phyloP scores from a whole-genome alignment of 1,140 invertebrate genomes.

The Nasonia vitripennis region DNA sequence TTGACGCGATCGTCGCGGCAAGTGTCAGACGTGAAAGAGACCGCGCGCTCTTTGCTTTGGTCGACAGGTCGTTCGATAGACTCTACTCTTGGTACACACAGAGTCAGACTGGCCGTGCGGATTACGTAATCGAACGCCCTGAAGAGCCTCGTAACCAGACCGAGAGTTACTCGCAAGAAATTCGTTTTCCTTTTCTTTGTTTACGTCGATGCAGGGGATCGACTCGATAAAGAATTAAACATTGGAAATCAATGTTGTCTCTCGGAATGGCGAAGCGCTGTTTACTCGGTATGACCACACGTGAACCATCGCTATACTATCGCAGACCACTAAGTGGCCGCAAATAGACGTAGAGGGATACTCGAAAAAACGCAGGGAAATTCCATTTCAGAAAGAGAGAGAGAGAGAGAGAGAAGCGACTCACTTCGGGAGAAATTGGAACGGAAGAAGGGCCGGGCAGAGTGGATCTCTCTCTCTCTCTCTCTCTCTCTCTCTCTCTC shows the following conservation, averaged over 20 bases:
- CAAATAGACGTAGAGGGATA: not conserved
- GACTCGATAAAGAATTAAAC: not conserved
- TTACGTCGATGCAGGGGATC: too few species aligned
- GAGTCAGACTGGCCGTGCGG: not conserved
- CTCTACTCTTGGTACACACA: not conserved
- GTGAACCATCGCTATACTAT: not conserved
- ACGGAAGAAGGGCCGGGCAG: slow-evolving; percentile 4
- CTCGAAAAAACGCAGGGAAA: not conserved
- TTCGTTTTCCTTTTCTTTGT: not conserved
- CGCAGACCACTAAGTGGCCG: too few species aligned
- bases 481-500: too few species aligned
- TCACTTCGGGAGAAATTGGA: slow-evolving; percentile 15
- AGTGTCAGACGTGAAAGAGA: slow-evolving; percentile 11
- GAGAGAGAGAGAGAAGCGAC: not conserved
- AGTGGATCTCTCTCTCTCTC: not conserved
- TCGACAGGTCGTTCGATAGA: slow-evolving; percentile 1
- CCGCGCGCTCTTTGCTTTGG: not conserved
- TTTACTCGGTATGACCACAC: not conserved
- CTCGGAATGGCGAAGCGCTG: not conserved
- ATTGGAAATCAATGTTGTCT: not conserved
- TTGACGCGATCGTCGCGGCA: slow-evolving; percentile 2
- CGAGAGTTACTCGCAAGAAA: not conserved
- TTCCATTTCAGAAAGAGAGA: slow-evolving; percentile 14
- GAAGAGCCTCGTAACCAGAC: not conserved
- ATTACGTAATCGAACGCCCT: not conserved